Base-by-base conservation (phyloP, 2,113 vertebrate species). In the Indicator maculatus region DNA sequence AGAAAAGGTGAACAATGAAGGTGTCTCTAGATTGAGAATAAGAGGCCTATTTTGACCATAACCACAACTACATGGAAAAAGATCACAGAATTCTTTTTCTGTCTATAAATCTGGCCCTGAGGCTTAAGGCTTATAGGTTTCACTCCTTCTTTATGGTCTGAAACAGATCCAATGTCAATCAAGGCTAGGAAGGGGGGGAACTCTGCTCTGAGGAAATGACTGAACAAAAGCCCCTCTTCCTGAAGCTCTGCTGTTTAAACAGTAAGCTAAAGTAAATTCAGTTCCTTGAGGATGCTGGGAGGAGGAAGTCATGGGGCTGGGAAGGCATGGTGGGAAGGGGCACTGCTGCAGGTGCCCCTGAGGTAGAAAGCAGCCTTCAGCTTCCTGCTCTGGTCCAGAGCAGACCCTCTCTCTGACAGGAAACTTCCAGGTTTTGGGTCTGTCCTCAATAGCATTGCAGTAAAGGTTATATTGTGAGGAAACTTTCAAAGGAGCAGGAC, bases 61-160 rank as follows among this genome's bases (percentile, higher is more conserved):
- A 95, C 81, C 73, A 83, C 65, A 88, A 74, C 90, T 87, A 95
- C 80, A 70, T 39, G 81, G 88, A n/a, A 71, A 89, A 94, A 95
- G 94, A 96, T 96, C 92, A 96, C 86, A 95, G 95, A 90, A 85
- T 84, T 87, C 80, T 93, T 64, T 93, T 85, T 96, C 86, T 96
- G 79, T n/a, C 75, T 71, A 52, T 96, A 93, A 95, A 95, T 95
- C 91, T 93, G 85, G 78, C 96, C 93, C 91, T n/a, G 61, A 90
- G 96, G 96, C 94, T 90, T 0, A 0, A 76, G 70, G 58, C 85
- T 93, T 41, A 33, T 11, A 71, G 53, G 50, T 91, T 94, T 94
- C 72, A 74, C 81, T 95, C 1, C 1, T 81, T 83, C 85, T 94
- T 95, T 83, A 88, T 58, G 56, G 30, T 83, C 74, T 94, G 91